A percentile compares a stretch with the other conserved stretches of the same genome.
Conservation (phyloP, 2,113 vertebrate genomes). For the Polypterus senegalus region DNA sequence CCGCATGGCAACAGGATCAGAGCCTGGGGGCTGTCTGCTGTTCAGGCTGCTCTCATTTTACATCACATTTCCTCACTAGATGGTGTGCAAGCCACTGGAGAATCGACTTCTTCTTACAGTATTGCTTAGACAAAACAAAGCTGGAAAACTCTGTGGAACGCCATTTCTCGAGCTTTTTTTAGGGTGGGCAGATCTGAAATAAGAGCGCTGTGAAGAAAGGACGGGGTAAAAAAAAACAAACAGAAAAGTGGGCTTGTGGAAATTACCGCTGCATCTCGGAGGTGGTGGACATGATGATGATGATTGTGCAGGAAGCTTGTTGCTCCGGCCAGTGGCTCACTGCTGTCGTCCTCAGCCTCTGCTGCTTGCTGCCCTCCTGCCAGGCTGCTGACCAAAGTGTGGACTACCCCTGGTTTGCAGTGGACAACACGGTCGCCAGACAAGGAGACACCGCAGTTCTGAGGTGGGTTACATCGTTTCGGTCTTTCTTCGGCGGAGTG, state of each 20-base stretch:
- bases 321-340: constrained; percentile 88
- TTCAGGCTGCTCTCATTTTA: constrained; percentile 68
- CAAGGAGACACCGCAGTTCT: constrained; percentile 91
- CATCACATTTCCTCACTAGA: constrained; percentile 75
- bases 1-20: constrained; percentile 95
- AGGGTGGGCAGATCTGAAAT: constrained; percentile 37
- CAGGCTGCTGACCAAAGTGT: constrained; percentile 80
- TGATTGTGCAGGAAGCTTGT: constrained; percentile 79
- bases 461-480: constrained; percentile 57
- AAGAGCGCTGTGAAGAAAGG: constrained; percentile 22
- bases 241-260: constrained; percentile 27
- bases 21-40: constrained; percentile 77
- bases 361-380: constrained; percentile 80
- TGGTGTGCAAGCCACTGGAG: constrained; percentile 77
- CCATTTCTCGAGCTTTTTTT: constrained; percentile 31
- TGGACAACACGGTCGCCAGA: constrained; percentile 84
- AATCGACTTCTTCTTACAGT: constrained; percentile 47
- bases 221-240: constrained; percentile 30
- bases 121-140: constrained; percentile 41
- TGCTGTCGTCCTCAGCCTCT: constrained; percentile 77
- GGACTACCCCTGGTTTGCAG: constrained; percentile 73
- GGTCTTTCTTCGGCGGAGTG: no score
- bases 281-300: constrained; percentile 88
- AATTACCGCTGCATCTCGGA: constrained; percentile 28
- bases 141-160: constrained; percentile 44